Evolutionary conservation across 2,113 vertebrate genomes (phyloP), one percentile per base, ranked within the genome.

Genomic region (Anser brachyrhynchus): DNA sequence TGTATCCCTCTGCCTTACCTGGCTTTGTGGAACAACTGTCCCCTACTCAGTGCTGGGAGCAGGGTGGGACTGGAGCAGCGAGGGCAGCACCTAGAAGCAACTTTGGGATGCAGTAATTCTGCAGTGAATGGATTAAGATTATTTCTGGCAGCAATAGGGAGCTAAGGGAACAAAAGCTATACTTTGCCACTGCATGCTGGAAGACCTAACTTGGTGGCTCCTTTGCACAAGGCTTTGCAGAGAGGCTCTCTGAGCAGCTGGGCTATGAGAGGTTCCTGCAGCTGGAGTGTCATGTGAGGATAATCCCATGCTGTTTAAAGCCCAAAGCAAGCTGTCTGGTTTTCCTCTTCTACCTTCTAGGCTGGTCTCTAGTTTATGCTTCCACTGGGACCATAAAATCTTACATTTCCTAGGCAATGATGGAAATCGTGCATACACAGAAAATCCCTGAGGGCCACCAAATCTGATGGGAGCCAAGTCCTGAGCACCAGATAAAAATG

Each of bases 241-340:
- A 73, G 25, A 1, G 9, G 19, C 8, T 33, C 8, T 35, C 75
- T 72, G 65, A 79, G 79, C 43, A 82, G 23, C 44, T 89, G 85
- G 73, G n/a, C 85, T 84, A 52, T 2, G 10, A 94, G 75, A 70
- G 31, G 41, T 69, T 96, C 54, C 83, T 73, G 41, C 19, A 67
- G 43, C 62, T 59, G 20, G 64, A 65, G n/a, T 49, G 65, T 77
- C 76, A 70, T 0, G 4, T 74, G 73, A 94, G 71, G 51, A 35
- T 94, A 95, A 95, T 90, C 67, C 61, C 17, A 29, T 10, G 44
- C 2, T 13, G 55, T 35, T 84, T 80, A 93, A 94, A 95, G 67
- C 51, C 82, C 67, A 66, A 61, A 84, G 58, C 44, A 94, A 84
- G 54, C 61, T 89, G 86, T 69, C 81, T 84, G 43, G 26, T 71